These are phyloP conservation scores for Dipus sagitta DNA, from an alignment of 2,797 vertebrate species.

Conservation along the genomic window DNA sequence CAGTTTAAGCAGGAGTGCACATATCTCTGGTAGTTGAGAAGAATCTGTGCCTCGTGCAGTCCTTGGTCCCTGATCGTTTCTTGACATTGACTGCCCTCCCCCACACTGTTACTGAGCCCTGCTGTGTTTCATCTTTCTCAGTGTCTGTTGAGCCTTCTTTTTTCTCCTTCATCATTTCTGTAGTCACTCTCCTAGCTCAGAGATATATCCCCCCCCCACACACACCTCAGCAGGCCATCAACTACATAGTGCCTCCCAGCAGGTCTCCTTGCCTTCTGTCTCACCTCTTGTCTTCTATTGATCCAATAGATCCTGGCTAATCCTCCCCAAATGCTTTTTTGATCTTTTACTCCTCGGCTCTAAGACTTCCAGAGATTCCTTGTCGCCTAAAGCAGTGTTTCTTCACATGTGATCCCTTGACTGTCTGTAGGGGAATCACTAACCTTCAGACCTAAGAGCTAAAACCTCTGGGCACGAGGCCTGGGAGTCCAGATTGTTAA, in stretches of 20 bases:
- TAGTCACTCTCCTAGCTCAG: not conserved
- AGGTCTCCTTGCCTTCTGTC: not conserved
- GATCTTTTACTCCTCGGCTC: conserved; percentile 59
- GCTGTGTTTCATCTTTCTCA: not conserved
- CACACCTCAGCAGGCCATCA: not conserved
- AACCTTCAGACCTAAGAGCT: not conserved
- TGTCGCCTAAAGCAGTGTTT: conserved; percentile 46
- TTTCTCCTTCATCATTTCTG: not conserved
- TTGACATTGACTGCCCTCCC: not conserved
- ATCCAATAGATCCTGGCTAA: conserved; percentile 27
- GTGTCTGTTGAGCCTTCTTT: not conserved
- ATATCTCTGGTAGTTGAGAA: not conserved
- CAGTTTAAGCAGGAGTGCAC: not conserved
- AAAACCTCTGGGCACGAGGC: conserved; percentile 10
- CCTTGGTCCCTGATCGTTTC: not conserved
- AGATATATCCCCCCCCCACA: not conserved
- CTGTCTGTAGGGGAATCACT: conserved; percentile 33
- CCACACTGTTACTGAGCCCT: not conserved
- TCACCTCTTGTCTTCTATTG: conserved; percentile 37
- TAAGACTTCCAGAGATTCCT: conserved; percentile 50
- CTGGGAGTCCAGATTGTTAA: conserved; percentile 37
- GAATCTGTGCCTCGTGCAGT: not conserved
- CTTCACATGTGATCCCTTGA: conserved; percentile 6
- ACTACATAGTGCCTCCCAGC: not conserved
- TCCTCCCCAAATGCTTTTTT: conserved; percentile 44